These are phyloP conservation scores for Penelope pileata DNA, from an alignment of 2,113 vertebrate genomes.

Conservation along the genomic window DNA sequence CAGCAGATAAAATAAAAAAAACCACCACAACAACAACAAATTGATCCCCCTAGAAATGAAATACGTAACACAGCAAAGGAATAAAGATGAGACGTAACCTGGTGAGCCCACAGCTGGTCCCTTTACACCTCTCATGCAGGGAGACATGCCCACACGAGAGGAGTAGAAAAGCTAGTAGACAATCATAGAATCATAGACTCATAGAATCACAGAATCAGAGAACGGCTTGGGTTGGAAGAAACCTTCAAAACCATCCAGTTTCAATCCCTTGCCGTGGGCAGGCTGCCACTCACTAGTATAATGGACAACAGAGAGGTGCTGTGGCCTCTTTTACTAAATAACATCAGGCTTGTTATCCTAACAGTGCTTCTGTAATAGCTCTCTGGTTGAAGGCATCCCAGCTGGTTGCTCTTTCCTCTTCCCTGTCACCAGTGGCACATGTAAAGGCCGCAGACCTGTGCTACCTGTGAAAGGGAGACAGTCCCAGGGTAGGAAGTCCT, in stretches of 20 bases:
- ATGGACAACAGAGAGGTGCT: neutral
- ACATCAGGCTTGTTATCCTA: neutral
- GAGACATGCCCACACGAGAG: neutral
- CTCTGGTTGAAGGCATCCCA: neutral
- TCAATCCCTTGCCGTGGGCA: neutral
- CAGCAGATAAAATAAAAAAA: neutral
- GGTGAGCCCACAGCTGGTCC: neutral
- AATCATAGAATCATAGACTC: no score
- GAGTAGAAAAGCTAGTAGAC: neutral
- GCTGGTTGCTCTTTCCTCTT: neutral
- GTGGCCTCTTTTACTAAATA: neutral
- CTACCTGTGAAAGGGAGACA: neutral
- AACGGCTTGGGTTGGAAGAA: neutral
- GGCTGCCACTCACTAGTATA: neutral
- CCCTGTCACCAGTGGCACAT: neutral
- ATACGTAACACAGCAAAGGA: neutral
- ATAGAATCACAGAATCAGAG: neutral
- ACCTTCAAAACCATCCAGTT: neutral
- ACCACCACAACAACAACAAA: neutral
- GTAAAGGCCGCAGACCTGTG: neutral
- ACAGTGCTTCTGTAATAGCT: neutral
- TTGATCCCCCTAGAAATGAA: neutral
- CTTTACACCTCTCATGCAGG: accelerated
- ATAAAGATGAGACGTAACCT: neutral
- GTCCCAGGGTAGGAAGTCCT: accelerated